These are phyloP conservation scores for Anadara kagoshimensis DNA, from an alignment of 1,140 invertebrate genomes.

Conservation along the genomic window DNA sequence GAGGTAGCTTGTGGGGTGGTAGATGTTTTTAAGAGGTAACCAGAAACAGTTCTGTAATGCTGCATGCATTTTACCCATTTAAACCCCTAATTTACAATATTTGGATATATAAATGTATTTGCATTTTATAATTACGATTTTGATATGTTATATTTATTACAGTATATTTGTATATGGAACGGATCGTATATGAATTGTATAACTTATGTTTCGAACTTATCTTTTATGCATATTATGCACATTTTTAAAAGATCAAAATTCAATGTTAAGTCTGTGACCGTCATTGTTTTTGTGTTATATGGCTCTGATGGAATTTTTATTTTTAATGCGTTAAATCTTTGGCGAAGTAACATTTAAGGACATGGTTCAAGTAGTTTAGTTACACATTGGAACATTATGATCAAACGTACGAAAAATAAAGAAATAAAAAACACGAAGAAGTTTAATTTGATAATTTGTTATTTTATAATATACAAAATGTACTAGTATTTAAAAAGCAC, in stretches of 20 bases:
- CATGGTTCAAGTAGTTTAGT: too few species aligned
- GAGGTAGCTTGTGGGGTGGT: conserved; percentile 5
- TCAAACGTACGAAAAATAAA: too few species aligned
- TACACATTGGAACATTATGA: too few species aligned
- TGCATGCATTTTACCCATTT: not conserved
- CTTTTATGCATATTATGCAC: not conserved
- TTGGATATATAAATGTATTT: not conserved
- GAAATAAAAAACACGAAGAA: too few species aligned
- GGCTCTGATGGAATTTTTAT: not conserved
- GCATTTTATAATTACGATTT: not conserved
- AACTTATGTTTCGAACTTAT: not conserved
- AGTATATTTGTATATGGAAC: not conserved
- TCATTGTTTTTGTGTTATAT: not conserved
- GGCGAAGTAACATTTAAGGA: too few species aligned
- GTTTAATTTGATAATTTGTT: too few species aligned
- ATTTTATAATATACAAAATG: too few species aligned
- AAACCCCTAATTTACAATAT: not conserved
- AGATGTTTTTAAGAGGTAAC: conserved; percentile 6
- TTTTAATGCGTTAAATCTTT: too few species aligned
- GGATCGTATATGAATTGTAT: not conserved
- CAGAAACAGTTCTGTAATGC: conserved; percentile 6
- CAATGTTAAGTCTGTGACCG: not conserved
- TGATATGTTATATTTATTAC: not conserved
- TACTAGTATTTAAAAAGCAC: too few species aligned
- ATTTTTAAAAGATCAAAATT: not conserved